Conservation (phyloP, 2,888 invertebrate genomes). For the Drosophila pseudotalamancana region DNA sequence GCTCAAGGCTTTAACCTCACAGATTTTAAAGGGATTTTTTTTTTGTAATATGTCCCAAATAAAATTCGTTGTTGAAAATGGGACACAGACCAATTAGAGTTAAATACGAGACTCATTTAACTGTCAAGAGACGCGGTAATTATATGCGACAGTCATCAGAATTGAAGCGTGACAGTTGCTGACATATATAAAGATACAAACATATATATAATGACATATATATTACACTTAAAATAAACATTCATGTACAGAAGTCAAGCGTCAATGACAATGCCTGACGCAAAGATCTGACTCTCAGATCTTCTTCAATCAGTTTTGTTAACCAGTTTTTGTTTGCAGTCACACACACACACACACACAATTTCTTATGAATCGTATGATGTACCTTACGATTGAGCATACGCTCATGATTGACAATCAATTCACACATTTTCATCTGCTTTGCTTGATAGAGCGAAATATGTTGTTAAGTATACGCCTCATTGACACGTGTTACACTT, state of each 20-base stretch:
- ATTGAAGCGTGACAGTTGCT: conserved; percentile 61
- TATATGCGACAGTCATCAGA: conserved; percentile 24
- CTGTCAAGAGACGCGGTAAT: conserved; percentile 21
- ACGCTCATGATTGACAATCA: conserved; percentile 72
- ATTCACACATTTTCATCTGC: conserved; percentile 76
- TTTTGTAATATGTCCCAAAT: too few species aligned
- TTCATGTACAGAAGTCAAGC: conserved; percentile 33
- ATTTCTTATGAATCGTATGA: conserved; percentile 17
- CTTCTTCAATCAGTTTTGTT: not conserved
- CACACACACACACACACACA: conserved; percentile 8
- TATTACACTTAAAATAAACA: not conserved
- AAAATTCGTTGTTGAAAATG: too few species aligned
- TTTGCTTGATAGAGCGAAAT: not conserved
- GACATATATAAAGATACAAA: not conserved
- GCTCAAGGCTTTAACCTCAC: too few species aligned
- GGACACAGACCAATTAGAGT: conserved; percentile 20
- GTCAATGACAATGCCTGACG: conserved; percentile 58
- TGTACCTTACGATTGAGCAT: conserved; percentile 77
- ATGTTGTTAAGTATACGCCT: conserved; percentile 35
- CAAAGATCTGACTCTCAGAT: conserved; percentile 1
- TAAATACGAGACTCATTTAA: conserved; percentile 29
- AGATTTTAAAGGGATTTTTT: not conserved
- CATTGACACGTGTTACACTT: conserved; percentile 53
- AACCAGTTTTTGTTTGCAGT: conserved; percentile 19
- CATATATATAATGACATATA: not conserved